These are phyloP conservation scores for Kryphioiulus occultus DNA, from an alignment of 2,888 invertebrate genomes.

Conservation along the genomic window DNA sequence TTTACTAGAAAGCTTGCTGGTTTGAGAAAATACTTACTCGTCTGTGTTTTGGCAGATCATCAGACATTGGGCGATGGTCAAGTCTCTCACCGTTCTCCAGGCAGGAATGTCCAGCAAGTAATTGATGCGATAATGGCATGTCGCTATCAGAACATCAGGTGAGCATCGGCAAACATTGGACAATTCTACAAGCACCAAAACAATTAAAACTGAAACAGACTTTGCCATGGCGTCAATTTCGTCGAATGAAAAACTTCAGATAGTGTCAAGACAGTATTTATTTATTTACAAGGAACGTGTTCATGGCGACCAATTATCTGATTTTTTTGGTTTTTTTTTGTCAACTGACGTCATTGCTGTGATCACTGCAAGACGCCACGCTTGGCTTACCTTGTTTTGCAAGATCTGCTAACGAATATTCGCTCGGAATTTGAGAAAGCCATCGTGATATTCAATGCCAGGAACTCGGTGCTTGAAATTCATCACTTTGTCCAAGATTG, in stretches of 20 bases:
- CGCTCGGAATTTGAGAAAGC: too few species aligned
- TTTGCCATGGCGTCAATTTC: not conserved
- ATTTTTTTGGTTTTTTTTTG: not conserved
- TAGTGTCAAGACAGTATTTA: not conserved
- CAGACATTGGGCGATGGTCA: not conserved
- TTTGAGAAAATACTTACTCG: slow-evolving; percentile 8
- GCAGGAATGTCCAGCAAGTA: not conserved
- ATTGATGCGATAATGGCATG: not conserved
- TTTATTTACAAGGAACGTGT: not conserved
- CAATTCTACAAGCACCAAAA: not conserved
- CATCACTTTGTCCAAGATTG: not conserved
- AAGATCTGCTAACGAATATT: too few species aligned
- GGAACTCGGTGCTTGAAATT: too few species aligned
- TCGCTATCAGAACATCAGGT: not conserved
- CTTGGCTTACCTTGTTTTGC: not conserved
- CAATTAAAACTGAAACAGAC: not conserved
- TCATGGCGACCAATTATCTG: not conserved
- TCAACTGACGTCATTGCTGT: not conserved
- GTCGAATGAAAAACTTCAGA: not conserved
- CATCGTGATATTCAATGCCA: too few species aligned
- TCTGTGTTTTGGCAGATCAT: not conserved
- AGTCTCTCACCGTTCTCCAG: not conserved
- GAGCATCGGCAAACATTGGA: not conserved
- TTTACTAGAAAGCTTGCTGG: too few species aligned
- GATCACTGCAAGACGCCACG: not conserved